Evolutionary conservation across 2,797 vertebrate genomes (phyloP).

Genomic region (Anguilla obscura): DNA sequence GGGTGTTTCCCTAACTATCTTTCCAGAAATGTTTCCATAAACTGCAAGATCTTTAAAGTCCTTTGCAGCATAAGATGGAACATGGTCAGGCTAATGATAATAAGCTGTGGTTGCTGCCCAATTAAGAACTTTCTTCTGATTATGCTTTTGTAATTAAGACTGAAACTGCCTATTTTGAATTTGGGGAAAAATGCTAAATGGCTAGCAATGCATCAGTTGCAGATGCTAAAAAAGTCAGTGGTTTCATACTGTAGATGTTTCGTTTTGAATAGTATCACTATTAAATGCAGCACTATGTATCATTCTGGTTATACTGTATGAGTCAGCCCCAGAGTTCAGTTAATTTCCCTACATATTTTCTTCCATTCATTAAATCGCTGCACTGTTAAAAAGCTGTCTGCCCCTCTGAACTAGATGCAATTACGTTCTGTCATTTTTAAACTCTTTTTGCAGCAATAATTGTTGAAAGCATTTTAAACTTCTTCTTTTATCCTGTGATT

Average conservation of each 20-base stretch:
- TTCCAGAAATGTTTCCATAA: not conserved
- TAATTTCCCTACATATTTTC: not conserved
- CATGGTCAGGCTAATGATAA: not conserved
- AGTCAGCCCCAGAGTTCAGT: conserved; percentile 1
- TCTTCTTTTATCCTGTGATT: not conserved
- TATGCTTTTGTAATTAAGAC: no score
- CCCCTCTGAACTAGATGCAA: not conserved
- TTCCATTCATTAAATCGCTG: not conserved
- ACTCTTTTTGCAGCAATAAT: no score
- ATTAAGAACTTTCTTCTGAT: not conserved
- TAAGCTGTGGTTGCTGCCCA: not conserved
- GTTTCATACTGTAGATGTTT: not conserved
- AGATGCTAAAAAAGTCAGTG: not conserved
- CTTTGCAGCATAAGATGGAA: not conserved
- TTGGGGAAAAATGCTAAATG: not conserved
- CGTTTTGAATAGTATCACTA: not conserved
- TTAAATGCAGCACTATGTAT: not conserved
- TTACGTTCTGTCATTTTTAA: not conserved
- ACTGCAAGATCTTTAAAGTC: not conserved
- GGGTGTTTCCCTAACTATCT: not conserved
- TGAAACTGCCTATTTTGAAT: not conserved
- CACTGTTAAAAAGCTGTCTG: not conserved
- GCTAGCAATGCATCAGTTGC: not conserved
- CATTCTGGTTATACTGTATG: not conserved
- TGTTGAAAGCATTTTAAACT: not conserved